A percentile compares a stretch with the other conserved stretches of the same genome.
phyloP scores from a whole-genome alignment of 1,140 invertebrate genomes.

The Trichoplusia ni region DNA sequence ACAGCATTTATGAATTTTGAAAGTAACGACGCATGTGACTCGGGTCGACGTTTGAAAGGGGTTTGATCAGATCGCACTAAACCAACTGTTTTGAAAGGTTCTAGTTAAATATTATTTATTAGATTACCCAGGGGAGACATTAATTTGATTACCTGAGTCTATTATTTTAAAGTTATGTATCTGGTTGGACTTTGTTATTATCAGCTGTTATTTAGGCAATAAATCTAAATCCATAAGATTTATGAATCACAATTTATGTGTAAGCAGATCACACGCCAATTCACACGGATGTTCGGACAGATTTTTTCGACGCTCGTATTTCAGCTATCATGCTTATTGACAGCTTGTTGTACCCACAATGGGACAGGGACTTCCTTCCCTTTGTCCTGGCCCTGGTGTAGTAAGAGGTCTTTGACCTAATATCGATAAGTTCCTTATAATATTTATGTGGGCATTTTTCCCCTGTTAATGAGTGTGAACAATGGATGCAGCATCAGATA shows the following conservation, averaged over 20 bases:
- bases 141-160: too few species aligned
- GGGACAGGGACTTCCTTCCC: slow-evolving; percentile 7
- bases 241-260: slow-evolving; percentile 7
- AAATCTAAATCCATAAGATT: slow-evolving; percentile 1
- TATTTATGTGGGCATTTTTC: slow-evolving; percentile 25
- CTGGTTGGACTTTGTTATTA: too few species aligned
- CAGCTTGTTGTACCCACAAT: slow-evolving; percentile 19
- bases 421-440: neutral
- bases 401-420: slow-evolving; percentile 20
- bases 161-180: too few species aligned
- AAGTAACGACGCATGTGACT: neutral
- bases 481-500: slow-evolving; percentile 20
- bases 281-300: neutral
- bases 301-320: slow-evolving; percentile 17
- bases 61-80: too few species aligned
- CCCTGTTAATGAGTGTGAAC: slow-evolving; percentile 27
- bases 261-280: neutral
- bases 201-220: too few species aligned
- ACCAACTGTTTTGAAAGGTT: too few species aligned
- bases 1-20: neutral
- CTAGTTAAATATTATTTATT: too few species aligned
- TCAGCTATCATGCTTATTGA: slow-evolving; percentile 23
- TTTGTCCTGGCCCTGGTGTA: neutral
- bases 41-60: too few species aligned
- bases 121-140: too few species aligned